These are phyloP conservation scores for Hermatobates lingyangjiaoensis DNA, from an alignment of 1,140 invertebrate genomes.

Conservation along the genomic window DNA sequence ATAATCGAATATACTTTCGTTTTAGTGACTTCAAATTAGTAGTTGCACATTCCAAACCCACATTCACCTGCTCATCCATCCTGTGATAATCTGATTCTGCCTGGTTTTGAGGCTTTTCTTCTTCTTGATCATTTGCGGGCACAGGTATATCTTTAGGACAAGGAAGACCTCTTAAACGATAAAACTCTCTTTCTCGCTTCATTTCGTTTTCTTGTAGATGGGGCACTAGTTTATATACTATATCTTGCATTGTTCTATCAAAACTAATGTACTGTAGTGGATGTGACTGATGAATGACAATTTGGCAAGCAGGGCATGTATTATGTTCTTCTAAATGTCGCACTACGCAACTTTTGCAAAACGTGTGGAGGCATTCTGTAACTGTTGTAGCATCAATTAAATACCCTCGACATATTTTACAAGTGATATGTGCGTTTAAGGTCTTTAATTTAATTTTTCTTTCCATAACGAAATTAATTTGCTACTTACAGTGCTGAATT, in stretches of 20 bases:
- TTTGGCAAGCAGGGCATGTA: slow-evolving; percentile 89
- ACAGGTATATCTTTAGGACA: slow-evolving; percentile 74
- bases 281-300: slow-evolving; percentile 94
- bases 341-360: slow-evolving; percentile 94
- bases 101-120: slow-evolving; percentile 44
- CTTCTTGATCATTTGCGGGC: slow-evolving; percentile 37
- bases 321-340: slow-evolving; percentile 95
- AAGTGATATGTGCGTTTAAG: slow-evolving; percentile 81
- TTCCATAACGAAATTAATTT: slow-evolving; percentile 38
- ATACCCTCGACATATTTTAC: slow-evolving; percentile 89
- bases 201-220: slow-evolving; percentile 74
- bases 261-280: slow-evolving; percentile 92
- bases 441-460: slow-evolving; percentile 76
- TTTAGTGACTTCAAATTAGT: slow-evolving; percentile 68
- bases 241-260: slow-evolving; percentile 96
- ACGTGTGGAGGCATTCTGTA: slow-evolving; percentile 93
- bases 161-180: slow-evolving; percentile 57
- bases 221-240: slow-evolving; percentile 92
- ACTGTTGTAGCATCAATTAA: slow-evolving; percentile 94
- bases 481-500: neutral
- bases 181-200: slow-evolving; percentile 71
- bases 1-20: slow-evolving; percentile 78
- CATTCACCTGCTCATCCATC: slow-evolving; percentile 88
- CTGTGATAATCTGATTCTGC: slow-evolving; percentile 83
- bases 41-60: slow-evolving; percentile 72